A percentile compares a stretch with the other conserved stretches of the same genome.
Evolutionary conservation across 2,888 invertebrate genomes (phyloP).

Genomic region (Epinotia bilunana): DNA sequence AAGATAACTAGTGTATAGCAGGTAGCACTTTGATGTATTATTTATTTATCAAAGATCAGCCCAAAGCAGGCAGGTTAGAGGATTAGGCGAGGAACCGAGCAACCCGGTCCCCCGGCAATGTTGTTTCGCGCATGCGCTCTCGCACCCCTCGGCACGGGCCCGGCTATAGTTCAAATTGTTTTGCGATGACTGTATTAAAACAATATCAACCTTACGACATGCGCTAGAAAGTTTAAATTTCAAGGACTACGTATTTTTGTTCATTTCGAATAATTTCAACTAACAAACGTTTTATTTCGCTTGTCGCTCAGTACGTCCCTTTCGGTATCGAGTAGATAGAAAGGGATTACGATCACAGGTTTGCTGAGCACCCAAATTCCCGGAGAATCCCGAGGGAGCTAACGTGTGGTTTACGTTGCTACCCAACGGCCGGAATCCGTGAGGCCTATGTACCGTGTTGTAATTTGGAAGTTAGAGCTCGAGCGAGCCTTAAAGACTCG

Average conservation of each 20-base stretch:
- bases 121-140: slow-evolving; percentile 19
- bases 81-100: slow-evolving; percentile 6
- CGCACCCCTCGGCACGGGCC: slow-evolving; percentile 13
- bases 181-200: background rate
- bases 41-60: slow-evolving; percentile 30
- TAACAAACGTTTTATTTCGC: background rate
- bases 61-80: slow-evolving; percentile 24
- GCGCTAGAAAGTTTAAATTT: background rate
- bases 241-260: background rate
- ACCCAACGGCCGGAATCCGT: background rate
- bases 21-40: slow-evolving; percentile 27
- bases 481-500: no score
- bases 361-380: background rate
- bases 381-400: background rate
- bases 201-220: background rate
- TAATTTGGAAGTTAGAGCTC: no score
- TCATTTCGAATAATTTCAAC: slow-evolving; percentile 1
- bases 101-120: slow-evolving; percentile 8
- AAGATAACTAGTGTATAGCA: slow-evolving; percentile 8
- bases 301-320: background rate
- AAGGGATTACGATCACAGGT: background rate
- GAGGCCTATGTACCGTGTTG: background rate
- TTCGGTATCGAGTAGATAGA: background rate
- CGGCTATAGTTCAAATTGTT: background rate
- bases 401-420: background rate